phyloP scores from a whole-genome alignment of 2,797 vertebrate species.

The Falco berigora region DNA sequence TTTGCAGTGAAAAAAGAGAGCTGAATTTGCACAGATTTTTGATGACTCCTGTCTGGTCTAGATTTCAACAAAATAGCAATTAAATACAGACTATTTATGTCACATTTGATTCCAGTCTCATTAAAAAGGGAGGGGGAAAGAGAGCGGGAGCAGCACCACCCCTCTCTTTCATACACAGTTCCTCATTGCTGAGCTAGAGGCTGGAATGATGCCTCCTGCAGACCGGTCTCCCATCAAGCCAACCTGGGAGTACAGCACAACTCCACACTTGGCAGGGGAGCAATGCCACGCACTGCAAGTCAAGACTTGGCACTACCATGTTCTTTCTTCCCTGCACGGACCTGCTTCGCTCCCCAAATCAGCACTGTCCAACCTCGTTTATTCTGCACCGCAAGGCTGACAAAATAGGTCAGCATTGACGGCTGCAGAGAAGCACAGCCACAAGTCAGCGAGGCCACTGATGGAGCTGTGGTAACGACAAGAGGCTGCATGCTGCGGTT shows the following conservation, averaged over 20 bases:
- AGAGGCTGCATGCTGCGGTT: accelerated
- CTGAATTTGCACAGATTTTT: background rate
- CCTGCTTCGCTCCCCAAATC: background rate
- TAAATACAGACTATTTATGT: background rate
- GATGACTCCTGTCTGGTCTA: background rate
- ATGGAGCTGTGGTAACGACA: background rate
- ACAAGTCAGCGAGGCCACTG: accelerated
- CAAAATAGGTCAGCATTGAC: accelerated
- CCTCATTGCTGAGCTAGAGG: background rate
- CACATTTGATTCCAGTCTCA: background rate
- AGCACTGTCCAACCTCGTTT: accelerated
- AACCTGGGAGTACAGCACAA: accelerated
- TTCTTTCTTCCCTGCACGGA: accelerated
- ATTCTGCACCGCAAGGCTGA: accelerated
- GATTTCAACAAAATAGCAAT: background rate
- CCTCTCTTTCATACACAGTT: background rate
- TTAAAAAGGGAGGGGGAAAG: background rate
- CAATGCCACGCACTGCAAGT: background rate
- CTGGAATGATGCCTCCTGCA: background rate
- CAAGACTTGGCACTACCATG: background rate
- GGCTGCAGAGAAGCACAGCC: background rate
- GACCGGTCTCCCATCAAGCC: no score
- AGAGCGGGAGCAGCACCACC: background rate
- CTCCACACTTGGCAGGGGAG: background rate
- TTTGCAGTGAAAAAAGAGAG: background rate